Evolutionary conservation across 2,888 invertebrate genomes (phyloP), one percentile per base, ranked within the genome.

Genomic region (Acholoe squamosa): DNA sequence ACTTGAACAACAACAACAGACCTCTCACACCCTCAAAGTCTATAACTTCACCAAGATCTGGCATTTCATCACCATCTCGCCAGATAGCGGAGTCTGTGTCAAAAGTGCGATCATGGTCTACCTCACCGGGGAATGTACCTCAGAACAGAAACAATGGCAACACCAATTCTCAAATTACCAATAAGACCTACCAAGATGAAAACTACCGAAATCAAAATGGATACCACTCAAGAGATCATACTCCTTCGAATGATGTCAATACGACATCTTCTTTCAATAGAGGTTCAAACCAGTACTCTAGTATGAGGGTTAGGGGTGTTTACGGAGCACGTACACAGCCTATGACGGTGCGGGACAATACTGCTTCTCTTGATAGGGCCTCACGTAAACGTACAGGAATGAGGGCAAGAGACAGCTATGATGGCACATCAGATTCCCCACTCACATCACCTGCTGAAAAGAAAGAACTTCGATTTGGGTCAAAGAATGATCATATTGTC

Each of bases 121-220:
- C 19, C 54, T 56, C 56, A 22, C 43, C 16, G 1, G 33, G 43
- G 12, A 34, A 80, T n/a, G 80, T 33, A 19, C 34, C 80, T 0
- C 19, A 33, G 22, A 80, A 34, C 80, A 33, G 80, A n/a, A 80
- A 43, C 80, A 28, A 28, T 28, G 28, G 71, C 71, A 71, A 71
- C 28, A 28, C 71, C 71, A 71, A 71, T 71, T 25, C 28, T 3
- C 80, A 80, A n/a, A 34, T 43, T 43, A 43, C 34, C 19, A 80
- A 80, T 43, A 33, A 80, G 34, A 43, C 16, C 19, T 80, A 80
- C n/a, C 1, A 34, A 0, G 43, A 80, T 43, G 80, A 80, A 33
- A 80, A 80, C 43, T 80, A 80, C 34, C 33, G 80, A 80, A 80
- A 80, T 43, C 33, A 43, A 33, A 80, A 80, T 43, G 80, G 80